Percentiles rank a stretch among this genome's conserved stretches.
Evolutionary conservation across 2,888 invertebrate species (phyloP).

Genomic region (Steinernema carpocapsae): DNA sequence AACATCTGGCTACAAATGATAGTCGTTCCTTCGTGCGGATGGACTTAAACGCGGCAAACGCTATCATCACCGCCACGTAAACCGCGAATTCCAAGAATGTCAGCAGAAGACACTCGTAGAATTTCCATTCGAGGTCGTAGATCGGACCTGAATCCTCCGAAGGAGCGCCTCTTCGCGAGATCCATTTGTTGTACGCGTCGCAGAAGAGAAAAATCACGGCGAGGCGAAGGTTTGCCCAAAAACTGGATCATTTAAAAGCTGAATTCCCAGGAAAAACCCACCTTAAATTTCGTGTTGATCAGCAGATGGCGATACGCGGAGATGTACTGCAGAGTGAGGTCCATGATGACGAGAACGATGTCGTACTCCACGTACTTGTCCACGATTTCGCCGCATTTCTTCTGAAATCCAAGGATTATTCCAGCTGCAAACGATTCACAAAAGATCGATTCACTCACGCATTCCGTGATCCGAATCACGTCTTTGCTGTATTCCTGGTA

Average conservation of each 20-base stretch:
- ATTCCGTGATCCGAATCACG: slow-evolving; percentile 64
- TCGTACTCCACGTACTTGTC: slow-evolving; percentile 93
- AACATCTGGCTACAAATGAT: slow-evolving; percentile 11
- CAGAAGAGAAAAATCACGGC: slow-evolving; percentile 80
- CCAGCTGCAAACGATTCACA: not conserved
- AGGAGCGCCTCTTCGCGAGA: slow-evolving; percentile 68
- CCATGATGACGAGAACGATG: slow-evolving; percentile 83
- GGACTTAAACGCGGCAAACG: not conserved
- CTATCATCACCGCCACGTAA: not conserved
- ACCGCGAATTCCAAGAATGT: not conserved
- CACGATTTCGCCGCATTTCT: slow-evolving; percentile 78
- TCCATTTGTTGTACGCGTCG: slow-evolving; percentile 77
- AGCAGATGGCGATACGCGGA: slow-evolving; percentile 85
- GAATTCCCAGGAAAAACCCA: slow-evolving; percentile 42
- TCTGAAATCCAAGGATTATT: slow-evolving; percentile 73
- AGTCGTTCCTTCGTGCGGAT: not conserved
- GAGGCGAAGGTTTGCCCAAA: slow-evolving; percentile 70
- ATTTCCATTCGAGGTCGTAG: slow-evolving; percentile 69
- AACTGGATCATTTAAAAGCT: not conserved
- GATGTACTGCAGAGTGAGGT: slow-evolving; percentile 81
- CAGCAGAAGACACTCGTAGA: slow-evolving; percentile 60
- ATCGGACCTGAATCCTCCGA: slow-evolving; percentile 57
- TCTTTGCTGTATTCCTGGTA: slow-evolving; percentile 58
- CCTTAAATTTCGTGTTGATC: slow-evolving; percentile 81
- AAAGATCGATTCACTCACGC: slow-evolving; percentile 51